Conservation (phyloP, 2,113 vertebrate genomes). For the Tragelaphus strepsiceros region DNA sequence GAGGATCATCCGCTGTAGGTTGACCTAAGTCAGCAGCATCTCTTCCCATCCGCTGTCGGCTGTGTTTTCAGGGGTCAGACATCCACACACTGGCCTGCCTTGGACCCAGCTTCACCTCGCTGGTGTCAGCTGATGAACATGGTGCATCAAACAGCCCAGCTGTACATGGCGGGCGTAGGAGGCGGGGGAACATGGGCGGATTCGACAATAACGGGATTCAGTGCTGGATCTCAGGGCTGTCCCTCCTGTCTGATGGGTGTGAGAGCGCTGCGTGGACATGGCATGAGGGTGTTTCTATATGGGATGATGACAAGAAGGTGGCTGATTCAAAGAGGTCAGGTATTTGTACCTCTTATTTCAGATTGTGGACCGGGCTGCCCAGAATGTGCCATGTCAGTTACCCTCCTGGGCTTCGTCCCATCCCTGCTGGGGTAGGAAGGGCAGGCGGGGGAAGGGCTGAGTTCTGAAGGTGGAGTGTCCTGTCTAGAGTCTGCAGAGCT, state of each 20-base stretch:
- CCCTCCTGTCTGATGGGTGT: background rate
- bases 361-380: no score
- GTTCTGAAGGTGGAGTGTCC: fast-evolving
- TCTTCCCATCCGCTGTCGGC: background rate
- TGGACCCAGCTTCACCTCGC: background rate
- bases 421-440: background rate
- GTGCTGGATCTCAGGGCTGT: background rate
- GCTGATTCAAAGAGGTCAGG: background rate
- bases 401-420: background rate
- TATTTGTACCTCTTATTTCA: background rate
- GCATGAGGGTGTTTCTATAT: background rate
- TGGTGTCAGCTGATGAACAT: background rate
- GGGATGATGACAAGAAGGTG: background rate
- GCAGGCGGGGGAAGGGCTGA: background rate
- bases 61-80: conserved; percentile 1
- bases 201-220: background rate
- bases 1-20: background rate
- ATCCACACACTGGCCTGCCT: background rate
- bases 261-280: background rate
- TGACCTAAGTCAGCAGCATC: background rate
- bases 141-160: background rate
- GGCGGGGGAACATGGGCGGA: background rate
- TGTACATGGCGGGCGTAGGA: background rate
- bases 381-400: fast-evolving
- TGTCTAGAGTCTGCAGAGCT: no score